phyloP scores from a whole-genome alignment of 53 echinoderm and acorn worm species.

The Crossaster papposus region DNA sequence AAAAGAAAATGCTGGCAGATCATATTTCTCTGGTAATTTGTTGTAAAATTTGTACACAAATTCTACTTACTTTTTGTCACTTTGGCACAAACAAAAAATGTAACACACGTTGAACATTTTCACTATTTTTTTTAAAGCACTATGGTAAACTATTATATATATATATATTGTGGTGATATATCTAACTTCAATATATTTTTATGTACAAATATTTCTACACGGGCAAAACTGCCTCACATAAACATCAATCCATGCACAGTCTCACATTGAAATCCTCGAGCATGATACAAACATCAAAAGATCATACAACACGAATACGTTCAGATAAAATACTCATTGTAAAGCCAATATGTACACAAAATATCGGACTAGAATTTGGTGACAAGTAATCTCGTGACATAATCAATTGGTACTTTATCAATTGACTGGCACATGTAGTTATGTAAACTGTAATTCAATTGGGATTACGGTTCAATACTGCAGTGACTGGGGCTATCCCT shows the following conservation, averaged over 20 bases:
- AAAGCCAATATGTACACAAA: neutral
- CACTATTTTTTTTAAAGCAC: slow-evolving; percentile 51
- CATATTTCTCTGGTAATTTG: neutral
- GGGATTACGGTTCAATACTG: no score
- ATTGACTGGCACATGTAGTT: no score
- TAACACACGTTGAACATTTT: slow-evolving; percentile 15
- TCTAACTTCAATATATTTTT: slow-evolving; percentile 43
- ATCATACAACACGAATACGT: neutral
- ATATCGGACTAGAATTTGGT: neutral
- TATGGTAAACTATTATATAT: slow-evolving; percentile 49
- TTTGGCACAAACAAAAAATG: slow-evolving; percentile 59
- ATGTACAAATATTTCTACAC: slow-evolving; percentile 50
- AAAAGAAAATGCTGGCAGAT: no score
- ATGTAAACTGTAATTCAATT: no score
- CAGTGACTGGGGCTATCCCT: no score
- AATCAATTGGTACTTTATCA: no score
- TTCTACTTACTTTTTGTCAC: slow-evolving; percentile 22
- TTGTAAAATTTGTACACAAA: neutral
- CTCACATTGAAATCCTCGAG: neutral
- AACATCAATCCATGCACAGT: neutral
- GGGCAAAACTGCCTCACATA: neutral
- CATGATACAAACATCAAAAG: neutral
- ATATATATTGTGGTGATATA: slow-evolving; percentile 43
- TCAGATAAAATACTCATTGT: neutral
- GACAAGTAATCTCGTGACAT: no score